phyloP scores from a whole-genome alignment of 2,888 invertebrate species.

The Drosophila pegasa region DNA sequence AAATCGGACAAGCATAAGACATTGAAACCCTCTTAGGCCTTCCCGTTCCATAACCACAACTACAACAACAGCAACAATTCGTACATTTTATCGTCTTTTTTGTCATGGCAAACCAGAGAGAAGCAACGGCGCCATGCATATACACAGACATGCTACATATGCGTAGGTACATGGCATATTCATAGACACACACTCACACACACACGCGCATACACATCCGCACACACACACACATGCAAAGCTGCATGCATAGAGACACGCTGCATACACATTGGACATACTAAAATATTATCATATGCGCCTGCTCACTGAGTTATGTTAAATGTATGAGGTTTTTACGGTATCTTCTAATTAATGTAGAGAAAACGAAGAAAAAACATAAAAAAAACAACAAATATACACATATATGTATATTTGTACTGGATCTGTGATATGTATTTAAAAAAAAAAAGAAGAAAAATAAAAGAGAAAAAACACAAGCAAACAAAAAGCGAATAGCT shows the following conservation, averaged over 20 bases:
- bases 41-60: neutral
- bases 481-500: constrained; percentile 43
- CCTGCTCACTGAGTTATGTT: constrained; percentile 78
- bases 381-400: constrained; percentile 70
- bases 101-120: constrained; percentile 50
- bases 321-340: constrained; percentile 69
- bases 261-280: constrained; percentile 47
- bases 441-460: constrained; percentile 42
- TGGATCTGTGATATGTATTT: constrained; percentile 85
- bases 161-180: constrained; percentile 38
- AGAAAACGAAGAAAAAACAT: constrained; percentile 39
- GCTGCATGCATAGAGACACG: constrained; percentile 22
- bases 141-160: constrained; percentile 5
- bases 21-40: constrained; percentile 44
- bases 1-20: constrained; percentile 79
- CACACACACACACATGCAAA: constrained; percentile 1
- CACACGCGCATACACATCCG: neutral
- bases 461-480: constrained; percentile 51
- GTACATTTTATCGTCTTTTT: constrained; percentile 53
- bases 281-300: constrained; percentile 59
- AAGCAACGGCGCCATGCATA: constrained; percentile 27
- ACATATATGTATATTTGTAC: constrained; percentile 81
- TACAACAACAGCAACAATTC: constrained; percentile 7
- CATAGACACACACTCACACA: constrained; percentile 3
- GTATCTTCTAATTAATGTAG: constrained; percentile 68